phyloP scores from a whole-genome alignment of 2,113 vertebrate species.

The Silurus meridionalis region DNA sequence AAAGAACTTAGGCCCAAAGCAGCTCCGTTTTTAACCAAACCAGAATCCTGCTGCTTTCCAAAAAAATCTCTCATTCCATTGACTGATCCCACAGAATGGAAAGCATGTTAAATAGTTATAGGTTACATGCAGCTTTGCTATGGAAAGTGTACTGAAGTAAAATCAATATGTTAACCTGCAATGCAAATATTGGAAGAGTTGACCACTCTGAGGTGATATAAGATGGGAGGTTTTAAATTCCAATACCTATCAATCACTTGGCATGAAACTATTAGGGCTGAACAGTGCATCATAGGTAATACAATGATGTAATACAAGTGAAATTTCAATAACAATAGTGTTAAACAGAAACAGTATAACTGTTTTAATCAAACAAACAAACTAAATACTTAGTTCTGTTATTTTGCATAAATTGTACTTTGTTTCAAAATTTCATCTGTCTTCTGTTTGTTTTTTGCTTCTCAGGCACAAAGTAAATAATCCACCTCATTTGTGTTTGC shows the following conservation, averaged over 20 bases:
- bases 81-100: background rate
- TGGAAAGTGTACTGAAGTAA: constrained; percentile 3
- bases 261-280: background rate
- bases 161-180: background rate
- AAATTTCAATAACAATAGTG: background rate
- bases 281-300: background rate
- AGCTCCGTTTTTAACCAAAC: background rate
- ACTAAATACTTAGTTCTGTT: background rate
- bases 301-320: background rate
- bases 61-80: background rate
- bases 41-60: background rate
- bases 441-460: background rate
- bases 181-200: background rate
- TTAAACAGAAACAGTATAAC: background rate
- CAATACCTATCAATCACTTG: background rate
- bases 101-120: background rate
- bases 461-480: background rate
- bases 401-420: background rate
- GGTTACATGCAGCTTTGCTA: background rate
- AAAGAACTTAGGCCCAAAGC: constrained; percentile 7
- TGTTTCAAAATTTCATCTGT: background rate
- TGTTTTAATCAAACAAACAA: background rate
- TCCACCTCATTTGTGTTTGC: background rate
- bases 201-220: background rate
- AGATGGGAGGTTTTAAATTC: background rate